A percentile compares a stretch with the other conserved stretches of the same genome.
Conservation (phyloP, 2,797 vertebrate species). For the Bufotes viridis region DNA sequence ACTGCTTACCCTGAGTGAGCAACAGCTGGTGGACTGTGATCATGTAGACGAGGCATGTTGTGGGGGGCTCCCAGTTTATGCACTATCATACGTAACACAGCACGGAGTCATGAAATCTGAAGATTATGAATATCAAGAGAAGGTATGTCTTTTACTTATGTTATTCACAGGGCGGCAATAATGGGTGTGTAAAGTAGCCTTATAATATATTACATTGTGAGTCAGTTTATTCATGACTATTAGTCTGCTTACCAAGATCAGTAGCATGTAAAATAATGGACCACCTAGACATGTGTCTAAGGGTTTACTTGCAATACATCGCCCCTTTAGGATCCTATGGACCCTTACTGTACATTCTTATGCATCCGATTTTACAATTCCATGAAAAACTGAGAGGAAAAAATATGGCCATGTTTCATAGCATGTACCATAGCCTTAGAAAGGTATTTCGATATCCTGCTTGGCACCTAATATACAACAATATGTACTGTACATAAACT, state of each 20-base stretch:
- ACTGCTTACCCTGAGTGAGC: slow-evolving; percentile 41
- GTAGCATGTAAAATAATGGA: background rate
- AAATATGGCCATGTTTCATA: too few species aligned
- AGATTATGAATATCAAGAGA: slow-evolving; percentile 51
- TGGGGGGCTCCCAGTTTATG: slow-evolving; percentile 13
- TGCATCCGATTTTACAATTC: too few species aligned
- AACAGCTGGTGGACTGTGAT: slow-evolving; percentile 60
- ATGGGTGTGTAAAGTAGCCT: background rate
- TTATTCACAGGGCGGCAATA: background rate
- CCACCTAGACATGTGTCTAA: too few species aligned
- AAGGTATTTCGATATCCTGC: too few species aligned
- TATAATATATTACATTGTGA: background rate
- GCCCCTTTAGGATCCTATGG: too few species aligned
- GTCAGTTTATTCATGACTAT: background rate
- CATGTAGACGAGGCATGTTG: slow-evolving; percentile 9
- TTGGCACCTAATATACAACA: too few species aligned
- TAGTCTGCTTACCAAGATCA: background rate
- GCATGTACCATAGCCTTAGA: too few species aligned
- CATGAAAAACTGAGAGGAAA: too few species aligned
- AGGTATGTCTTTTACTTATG: background rate
- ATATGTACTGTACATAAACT: too few species aligned
- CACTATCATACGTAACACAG: slow-evolving; percentile 9
- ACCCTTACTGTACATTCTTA: too few species aligned
- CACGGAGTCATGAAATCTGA: slow-evolving; percentile 40
- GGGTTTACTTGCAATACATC: too few species aligned